Evolutionary conservation across 2,113 vertebrate species (phyloP).

Genomic region (Lanius collurio): DNA sequence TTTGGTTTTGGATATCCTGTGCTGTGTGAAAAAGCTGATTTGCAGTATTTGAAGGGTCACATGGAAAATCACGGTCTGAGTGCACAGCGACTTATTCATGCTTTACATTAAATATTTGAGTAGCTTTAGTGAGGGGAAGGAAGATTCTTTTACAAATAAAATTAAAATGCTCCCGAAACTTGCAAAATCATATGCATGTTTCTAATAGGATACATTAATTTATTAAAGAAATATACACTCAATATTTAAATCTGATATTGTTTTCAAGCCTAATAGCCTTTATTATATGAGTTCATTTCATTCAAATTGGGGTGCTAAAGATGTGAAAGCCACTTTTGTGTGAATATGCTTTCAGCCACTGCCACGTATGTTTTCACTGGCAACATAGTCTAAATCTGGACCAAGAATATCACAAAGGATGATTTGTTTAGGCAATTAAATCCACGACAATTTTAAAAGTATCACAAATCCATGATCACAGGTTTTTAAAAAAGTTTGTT

Average conservation of each 20-base stretch:
- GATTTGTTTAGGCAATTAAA: neutral
- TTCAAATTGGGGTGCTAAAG: neutral
- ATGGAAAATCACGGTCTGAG: neutral
- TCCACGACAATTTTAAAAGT: neutral
- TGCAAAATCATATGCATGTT: neutral
- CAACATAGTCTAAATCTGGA: neutral
- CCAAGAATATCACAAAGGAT: neutral
- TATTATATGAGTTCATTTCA: neutral
- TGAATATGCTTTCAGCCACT: neutral
- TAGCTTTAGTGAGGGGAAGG: neutral
- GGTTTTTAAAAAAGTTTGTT: neutral
- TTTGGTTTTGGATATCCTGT: neutral
- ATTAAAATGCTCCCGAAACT: neutral
- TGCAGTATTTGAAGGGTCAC: neutral
- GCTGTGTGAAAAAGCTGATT: neutral
- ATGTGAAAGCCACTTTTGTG: neutral
- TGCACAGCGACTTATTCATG: fast-evolving
- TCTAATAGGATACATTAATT: neutral
- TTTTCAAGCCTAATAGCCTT: neutral
- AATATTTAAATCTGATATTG: neutral
- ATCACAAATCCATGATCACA: neutral
- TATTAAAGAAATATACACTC: neutral
- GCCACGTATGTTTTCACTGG: neutral
- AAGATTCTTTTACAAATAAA: neutral
- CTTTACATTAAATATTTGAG: neutral